Evolutionary conservation across 2,888 invertebrate species (phyloP).

Genomic region (Hoplodrina ambigua): DNA sequence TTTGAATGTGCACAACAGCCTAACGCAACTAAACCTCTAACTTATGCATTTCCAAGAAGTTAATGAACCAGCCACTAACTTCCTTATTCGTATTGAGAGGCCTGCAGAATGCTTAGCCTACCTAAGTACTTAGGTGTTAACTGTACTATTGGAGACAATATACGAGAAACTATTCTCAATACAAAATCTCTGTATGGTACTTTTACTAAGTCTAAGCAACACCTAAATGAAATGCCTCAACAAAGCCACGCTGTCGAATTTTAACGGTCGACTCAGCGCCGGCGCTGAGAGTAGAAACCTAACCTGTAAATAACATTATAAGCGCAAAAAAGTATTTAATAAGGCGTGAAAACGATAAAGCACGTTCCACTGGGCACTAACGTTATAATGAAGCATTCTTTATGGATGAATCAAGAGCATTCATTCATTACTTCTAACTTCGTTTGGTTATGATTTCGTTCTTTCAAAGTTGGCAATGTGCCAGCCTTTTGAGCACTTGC

Average conservation of each 20-base stretch:
- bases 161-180: constrained; percentile 17
- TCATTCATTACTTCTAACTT: constrained; percentile 35
- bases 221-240: neutral
- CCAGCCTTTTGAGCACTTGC: too few species aligned
- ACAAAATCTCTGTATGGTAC: constrained; percentile 5
- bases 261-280: neutral
- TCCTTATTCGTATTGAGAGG: constrained; percentile 52
- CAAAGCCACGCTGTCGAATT: neutral
- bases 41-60: constrained; percentile 50
- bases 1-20: constrained; percentile 50
- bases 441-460: constrained; percentile 4
- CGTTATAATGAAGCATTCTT: constrained; percentile 39
- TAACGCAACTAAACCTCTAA: constrained; percentile 50
- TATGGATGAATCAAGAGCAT: constrained; percentile 29
- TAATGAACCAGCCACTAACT: constrained; percentile 46
- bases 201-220: neutral
- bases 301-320: constrained; percentile 1
- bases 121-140: constrained; percentile 9
- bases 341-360: constrained; percentile 33
- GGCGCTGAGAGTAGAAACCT: neutral
- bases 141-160: constrained; percentile 11
- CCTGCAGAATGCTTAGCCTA: constrained; percentile 34
- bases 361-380: constrained; percentile 31
- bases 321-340: constrained; percentile 5
- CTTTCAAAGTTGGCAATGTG: too few species aligned